Percentiles rank a stretch among this genome's conserved stretches.
These are phyloP conservation scores for Morus bassanus DNA, from an alignment of 2,797 vertebrate genomes.

Conservation along the genomic window DNA sequence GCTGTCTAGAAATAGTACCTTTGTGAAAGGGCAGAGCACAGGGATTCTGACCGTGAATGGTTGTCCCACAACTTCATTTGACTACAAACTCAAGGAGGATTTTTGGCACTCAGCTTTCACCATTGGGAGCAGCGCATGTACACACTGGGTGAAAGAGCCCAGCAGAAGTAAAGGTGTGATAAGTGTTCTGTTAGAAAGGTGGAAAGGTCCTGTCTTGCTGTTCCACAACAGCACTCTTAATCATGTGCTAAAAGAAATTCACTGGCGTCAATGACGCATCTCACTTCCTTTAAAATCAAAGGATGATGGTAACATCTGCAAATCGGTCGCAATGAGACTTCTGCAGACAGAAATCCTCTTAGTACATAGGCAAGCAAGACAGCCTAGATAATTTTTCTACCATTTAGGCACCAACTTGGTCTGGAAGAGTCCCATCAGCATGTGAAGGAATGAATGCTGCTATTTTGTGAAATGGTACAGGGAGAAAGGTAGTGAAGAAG, in stretches of 20 bases:
- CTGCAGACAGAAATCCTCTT: neutral
- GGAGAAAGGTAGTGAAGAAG: neutral
- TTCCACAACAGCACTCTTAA: neutral
- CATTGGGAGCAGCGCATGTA: neutral
- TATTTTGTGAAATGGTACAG: neutral
- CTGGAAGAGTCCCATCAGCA: neutral
- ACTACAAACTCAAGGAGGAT: neutral
- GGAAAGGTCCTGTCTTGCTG: neutral
- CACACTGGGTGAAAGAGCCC: neutral
- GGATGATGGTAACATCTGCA: neutral
- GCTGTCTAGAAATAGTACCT: neutral
- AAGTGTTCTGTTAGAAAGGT: neutral
- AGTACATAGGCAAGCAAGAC: neutral
- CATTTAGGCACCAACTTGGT: neutral
- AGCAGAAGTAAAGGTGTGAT: neutral
- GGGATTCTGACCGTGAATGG: rapidly evolving
- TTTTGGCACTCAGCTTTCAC: neutral
- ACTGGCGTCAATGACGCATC: neutral
- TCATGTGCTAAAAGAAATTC: neutral
- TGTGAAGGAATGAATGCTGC: neutral
- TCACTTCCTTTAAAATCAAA: neutral
- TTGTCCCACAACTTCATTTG: neutral
- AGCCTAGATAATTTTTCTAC: neutral
- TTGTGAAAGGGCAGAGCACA: neutral
- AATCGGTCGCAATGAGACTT: neutral